phyloP scores from a whole-genome alignment of 30 jellyfish, hydroid and myxozoan genomes.

The Phacellophora camtschatica region DNA sequence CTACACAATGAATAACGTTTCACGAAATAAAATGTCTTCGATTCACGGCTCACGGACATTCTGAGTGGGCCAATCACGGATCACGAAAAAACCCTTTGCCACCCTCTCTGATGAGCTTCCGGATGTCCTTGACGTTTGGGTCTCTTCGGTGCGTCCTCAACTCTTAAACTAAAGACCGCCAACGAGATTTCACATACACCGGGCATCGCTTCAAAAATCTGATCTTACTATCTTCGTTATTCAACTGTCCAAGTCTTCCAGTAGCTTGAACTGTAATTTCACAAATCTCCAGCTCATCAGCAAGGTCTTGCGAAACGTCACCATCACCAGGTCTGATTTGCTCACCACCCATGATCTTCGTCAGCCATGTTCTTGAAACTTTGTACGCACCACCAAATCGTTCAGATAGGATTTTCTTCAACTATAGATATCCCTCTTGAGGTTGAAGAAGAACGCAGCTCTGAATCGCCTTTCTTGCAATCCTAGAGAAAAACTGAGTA shows the following conservation, averaged over 20 bases:
- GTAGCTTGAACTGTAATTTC: constrained; percentile 25
- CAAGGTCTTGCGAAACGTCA: constrained; percentile 23
- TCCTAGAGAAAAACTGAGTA: background rate
- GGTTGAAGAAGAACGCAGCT: background rate
- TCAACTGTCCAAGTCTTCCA: constrained; percentile 1
- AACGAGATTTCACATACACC: constrained; percentile 23
- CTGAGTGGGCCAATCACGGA: too few species aligned
- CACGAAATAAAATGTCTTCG: too few species aligned
- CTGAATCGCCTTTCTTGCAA: constrained; percentile 6
- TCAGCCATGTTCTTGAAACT: constrained; percentile 9
- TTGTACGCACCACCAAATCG: constrained; percentile 32
- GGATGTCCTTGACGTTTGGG: constrained; percentile 40
- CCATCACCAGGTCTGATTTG: constrained; percentile 20
- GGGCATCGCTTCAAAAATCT: constrained; percentile 20
- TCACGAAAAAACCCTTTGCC: constrained; percentile 17
- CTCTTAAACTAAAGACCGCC: constrained; percentile 42
- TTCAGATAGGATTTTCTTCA: background rate
- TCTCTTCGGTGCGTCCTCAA: constrained; percentile 12
- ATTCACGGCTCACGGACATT: too few species aligned
- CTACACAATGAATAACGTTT: too few species aligned
- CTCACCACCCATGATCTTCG: background rate
- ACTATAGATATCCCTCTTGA: background rate
- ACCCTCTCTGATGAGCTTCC: constrained; percentile 24
- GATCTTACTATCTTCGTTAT: constrained; percentile 38
- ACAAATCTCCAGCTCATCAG: constrained; percentile 40